Base-by-base conservation (phyloP, 2,797 vertebrate species). In the Darevskia mixta region DNA sequence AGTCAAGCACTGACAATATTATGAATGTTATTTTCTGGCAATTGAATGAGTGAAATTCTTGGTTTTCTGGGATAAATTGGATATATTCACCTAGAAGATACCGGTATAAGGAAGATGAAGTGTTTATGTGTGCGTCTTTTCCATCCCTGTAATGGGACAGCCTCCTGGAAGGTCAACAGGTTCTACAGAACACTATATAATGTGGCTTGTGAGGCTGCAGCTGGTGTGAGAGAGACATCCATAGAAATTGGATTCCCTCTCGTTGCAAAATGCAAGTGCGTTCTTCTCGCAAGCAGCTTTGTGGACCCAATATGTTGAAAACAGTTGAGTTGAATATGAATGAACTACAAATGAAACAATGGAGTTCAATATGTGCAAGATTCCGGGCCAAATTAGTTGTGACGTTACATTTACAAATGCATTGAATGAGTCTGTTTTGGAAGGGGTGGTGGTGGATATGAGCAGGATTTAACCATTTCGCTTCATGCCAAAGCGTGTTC, bases 1-100 rank as follows among this genome's bases (percentile, higher is more conserved):
- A 84, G 91, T 82, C 81, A 84, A 79, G 79, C 75, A 66, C 43
- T 86, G 89, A 92, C 58, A 81, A 82, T 89, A 93, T 86, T 89
- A 84, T 90, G 93, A 95, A 93, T 94, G 83, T 94, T 76, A 88
- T 85, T 87, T 89, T 83, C 91, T 92, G 71, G 79, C 92, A 95
- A 93, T 94, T 94, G 79, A 91, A 79, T 75, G 20, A 87, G 71
- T 82, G 55, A 73, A 43, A 41, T 87, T 73, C 58, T 75, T 32
- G 58, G 3, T 13, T 32, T 81, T 81, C 49, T 25, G 58, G 81
- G 58, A 15, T 73, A 85, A 18, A n/a, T 35, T 75, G 78, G 43
- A 85, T 75, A 55, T 15, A 85, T 75, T 78, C 61, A 13, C 15
- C 38, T 66, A 38, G 61, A 83, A 69, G 61, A 61, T 58, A n/a